Evolutionary conservation across 2,797 vertebrate species (phyloP).

Genomic region (Pseudochromis fuscus): DNA sequence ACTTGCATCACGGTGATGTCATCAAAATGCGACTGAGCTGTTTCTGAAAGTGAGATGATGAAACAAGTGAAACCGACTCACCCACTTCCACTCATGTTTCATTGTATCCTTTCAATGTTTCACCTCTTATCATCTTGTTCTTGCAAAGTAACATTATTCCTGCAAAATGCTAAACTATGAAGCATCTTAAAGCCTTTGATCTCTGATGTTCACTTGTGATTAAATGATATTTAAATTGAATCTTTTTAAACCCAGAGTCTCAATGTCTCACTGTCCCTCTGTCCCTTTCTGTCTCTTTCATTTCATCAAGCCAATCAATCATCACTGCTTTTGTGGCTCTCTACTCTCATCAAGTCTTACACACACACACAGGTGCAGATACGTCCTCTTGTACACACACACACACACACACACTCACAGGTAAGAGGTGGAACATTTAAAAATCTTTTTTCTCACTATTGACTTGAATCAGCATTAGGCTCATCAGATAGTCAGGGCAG

Average conservation of each 20-base stretch:
- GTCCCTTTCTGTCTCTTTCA: background rate
- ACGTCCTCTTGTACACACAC: constrained; percentile 35
- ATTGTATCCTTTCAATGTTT: too few species aligned
- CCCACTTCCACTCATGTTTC: too few species aligned
- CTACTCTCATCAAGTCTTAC: constrained; percentile 78
- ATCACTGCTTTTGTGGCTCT: constrained; percentile 37
- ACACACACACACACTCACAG: constrained; percentile 59
- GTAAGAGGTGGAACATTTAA: constrained; percentile 70
- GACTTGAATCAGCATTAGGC: constrained; percentile 79
- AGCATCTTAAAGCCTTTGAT: too few species aligned
- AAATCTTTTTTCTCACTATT: constrained; percentile 72
- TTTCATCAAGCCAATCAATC: constrained; percentile 48
- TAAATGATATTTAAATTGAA: too few species aligned
- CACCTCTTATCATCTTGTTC: too few species aligned
- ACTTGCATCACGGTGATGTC: too few species aligned
- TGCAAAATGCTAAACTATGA: background rate
- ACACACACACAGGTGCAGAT: background rate
- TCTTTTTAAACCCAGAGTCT: background rate
- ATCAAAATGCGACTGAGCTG: too few species aligned
- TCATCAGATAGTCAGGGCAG: constrained; percentile 76
- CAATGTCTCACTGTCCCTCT: background rate
- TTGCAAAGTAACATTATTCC: too few species aligned
- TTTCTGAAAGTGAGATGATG: too few species aligned
- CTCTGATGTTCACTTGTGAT: too few species aligned
- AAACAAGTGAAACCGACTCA: too few species aligned